Evolutionary conservation across 2,888 invertebrate species (phyloP), one percentile per base, ranked within the genome.

Genomic region (Dioctria linearis): DNA sequence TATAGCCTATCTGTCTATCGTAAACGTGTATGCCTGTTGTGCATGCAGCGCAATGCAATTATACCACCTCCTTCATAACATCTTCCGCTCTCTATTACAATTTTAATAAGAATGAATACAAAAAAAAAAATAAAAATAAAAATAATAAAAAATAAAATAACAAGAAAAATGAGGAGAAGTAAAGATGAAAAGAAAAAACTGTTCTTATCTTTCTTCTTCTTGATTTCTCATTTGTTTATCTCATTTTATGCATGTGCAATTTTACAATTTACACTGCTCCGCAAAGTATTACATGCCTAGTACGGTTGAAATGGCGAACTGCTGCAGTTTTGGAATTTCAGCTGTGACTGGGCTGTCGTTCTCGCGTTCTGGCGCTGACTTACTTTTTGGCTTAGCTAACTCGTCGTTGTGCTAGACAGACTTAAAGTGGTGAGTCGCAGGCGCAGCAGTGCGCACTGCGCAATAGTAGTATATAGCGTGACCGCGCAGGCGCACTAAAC

Each of bases 231-330:
- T 73, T 73, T 73, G 57, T 73, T 73, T 73, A 73, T 73, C 73
- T 73, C 73, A 71, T 71, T 71, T 71, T 54, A 25, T 71, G 71
- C 71, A 71, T 54, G 71, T 51, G 40, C 54, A 71, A 54, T 71
- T 25, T 25, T 71, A 39, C 71, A 51, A 37, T n/a, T 37, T 71
- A 46, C 46, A 46, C 8, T 46, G 46, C 46, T 5, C 46, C 8
- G 46, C 46, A 46, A 46, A 1, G 8, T 5, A 5, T 5, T 6
- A 46, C 8, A 8, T 8, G 2, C 46, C 8, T 46, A 8, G 46
- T 46, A 46, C 8, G 46, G 46, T 46, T 6, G 5, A 46, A 46
- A 25, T 8, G 8, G 46, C 46, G 5, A 8, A 46, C 46, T 6
- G 46, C 46, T 6, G 46, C 46, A 46, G 46, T 2, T 46, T 4